Conservation (phyloP, 2,888 invertebrate genomes). For the Caenorhabditis sp. region DNA sequence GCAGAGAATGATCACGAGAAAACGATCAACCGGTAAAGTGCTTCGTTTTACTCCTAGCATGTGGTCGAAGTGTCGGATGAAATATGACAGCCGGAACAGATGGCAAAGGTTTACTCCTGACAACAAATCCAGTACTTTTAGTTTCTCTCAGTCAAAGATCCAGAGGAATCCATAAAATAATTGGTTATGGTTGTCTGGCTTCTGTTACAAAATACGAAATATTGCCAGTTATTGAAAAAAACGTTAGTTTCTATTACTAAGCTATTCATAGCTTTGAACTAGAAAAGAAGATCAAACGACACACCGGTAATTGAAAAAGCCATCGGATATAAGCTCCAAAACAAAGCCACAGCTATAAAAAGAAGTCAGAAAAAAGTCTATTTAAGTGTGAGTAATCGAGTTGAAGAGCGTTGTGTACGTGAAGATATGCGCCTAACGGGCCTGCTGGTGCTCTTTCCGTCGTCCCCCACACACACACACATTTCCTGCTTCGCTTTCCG, state of each 20-base stretch:
- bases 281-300: neutral
- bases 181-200: neutral
- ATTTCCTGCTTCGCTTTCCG: conserved; percentile 50
- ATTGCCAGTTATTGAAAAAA: too few species aligned
- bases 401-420: conserved; percentile 49
- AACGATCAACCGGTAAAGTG: conserved; percentile 53
- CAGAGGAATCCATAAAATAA: neutral
- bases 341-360: conserved; percentile 9
- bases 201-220: neutral
- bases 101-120: neutral
- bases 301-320: neutral
- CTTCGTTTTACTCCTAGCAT: conserved; percentile 23
- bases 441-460: conserved; percentile 49
- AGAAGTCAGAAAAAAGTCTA: conserved; percentile 11
- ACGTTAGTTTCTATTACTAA: too few species aligned
- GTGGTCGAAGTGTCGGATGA: conserved; percentile 15
- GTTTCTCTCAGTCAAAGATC: conserved; percentile 15
- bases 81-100: conserved; percentile 23
- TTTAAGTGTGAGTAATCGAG: conserved; percentile 46
- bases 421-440: conserved; percentile 41
- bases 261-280: too few species aligned
- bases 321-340: neutral
- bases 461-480: conserved; percentile 32
- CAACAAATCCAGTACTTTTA: neutral
- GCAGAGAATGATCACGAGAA: conserved; percentile 50